These are phyloP conservation scores for Tachina lurida DNA, from an alignment of 2,888 invertebrate genomes.

Conservation along the genomic window DNA sequence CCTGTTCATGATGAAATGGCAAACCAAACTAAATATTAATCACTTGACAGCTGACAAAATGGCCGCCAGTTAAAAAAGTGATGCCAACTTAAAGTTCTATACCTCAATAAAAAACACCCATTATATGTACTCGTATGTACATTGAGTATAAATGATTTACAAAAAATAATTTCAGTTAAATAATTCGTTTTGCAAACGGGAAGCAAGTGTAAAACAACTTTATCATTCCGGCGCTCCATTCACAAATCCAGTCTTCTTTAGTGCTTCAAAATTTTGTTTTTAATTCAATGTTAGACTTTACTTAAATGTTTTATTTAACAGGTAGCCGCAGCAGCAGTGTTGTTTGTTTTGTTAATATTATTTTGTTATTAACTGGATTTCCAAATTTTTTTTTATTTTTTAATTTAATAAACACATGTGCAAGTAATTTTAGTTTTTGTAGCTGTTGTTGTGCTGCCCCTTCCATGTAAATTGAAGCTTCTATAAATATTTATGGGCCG, in stretches of 20 bases:
- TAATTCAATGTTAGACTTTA: conserved; percentile 30
- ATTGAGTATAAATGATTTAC: too few relatives aligned
- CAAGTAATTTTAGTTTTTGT: background rate
- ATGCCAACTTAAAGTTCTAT: too few relatives aligned
- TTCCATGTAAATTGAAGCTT: background rate
- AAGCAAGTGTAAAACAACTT: background rate
- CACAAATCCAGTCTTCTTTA: background rate
- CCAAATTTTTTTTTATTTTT: conserved; percentile 24
- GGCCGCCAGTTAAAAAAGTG: too few relatives aligned
- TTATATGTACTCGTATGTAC: too few relatives aligned
- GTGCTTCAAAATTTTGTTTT: background rate
- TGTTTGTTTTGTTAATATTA: background rate
- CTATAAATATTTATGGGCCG: background rate
- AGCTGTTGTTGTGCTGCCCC: conserved; percentile 7
- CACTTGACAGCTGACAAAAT: too few relatives aligned
- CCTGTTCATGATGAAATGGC: too few relatives aligned
- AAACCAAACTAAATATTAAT: too few relatives aligned
- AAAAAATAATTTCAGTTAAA: too few relatives aligned
- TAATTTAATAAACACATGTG: conserved; percentile 33
- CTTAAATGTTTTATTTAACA: conserved; percentile 19
- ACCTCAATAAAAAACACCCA: too few relatives aligned
- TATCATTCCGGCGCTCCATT: background rate
- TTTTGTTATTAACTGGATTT: conserved; percentile 36
- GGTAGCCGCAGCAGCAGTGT: background rate
- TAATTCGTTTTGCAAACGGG: background rate